Conservation (phyloP, 2,888 invertebrate genomes). For the Acheta domesticus region DNA sequence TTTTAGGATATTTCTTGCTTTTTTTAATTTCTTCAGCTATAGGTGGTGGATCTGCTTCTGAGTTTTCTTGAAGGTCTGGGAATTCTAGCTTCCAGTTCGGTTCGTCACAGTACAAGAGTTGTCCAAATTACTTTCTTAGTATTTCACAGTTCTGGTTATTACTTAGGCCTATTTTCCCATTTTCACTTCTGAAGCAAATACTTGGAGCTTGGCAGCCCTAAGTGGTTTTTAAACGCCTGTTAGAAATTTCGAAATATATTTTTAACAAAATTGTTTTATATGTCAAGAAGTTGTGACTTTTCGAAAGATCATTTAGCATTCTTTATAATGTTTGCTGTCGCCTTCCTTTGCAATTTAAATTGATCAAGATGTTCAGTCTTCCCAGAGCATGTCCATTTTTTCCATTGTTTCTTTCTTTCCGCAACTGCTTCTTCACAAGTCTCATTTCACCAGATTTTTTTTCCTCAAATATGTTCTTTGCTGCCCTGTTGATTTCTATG, state of each 20-base stretch:
- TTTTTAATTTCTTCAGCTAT: too few relatives aligned
- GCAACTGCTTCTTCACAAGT: neutral
- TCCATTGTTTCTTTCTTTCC: neutral
- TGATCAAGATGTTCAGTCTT: neutral
- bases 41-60: too few relatives aligned
- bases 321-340: neutral
- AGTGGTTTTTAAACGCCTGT: neutral
- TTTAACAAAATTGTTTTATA: neutral
- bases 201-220: neutral
- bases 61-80: too few relatives aligned
- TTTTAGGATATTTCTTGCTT: too few relatives aligned
- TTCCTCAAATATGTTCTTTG: neutral
- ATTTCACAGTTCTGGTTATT: too few relatives aligned
- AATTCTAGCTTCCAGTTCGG: too few relatives aligned
- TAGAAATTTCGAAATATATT: neutral
- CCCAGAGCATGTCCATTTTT: neutral
- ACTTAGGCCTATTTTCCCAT: neutral
- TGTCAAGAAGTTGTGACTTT: too few relatives aligned
- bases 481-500: neutral
- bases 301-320: neutral
- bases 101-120: too few relatives aligned
- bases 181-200: neutral
- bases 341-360: neutral
- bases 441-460: neutral
- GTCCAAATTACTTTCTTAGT: too few relatives aligned